Conservation (phyloP, 2,797 vertebrate species). For the Typhlichthys subterraneus region DNA sequence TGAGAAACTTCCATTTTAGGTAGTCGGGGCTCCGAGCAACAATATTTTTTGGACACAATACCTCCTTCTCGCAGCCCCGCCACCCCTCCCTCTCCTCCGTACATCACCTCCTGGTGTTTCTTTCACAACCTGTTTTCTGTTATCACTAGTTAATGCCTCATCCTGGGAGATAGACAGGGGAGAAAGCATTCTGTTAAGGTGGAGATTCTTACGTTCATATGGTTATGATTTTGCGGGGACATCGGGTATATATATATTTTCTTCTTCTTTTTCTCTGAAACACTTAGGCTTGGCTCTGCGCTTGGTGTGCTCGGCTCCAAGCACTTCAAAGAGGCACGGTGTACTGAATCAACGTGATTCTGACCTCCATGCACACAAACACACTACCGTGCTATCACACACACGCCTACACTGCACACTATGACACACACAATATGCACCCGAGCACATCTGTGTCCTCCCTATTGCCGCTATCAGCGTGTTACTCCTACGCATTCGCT, state of each 20-base stretch:
- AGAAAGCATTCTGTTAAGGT: constrained; percentile 82
- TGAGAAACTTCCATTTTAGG: constrained; percentile 95
- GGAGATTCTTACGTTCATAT: constrained; percentile 92
- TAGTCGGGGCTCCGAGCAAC: constrained; percentile 72
- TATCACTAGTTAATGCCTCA: constrained; percentile 96
- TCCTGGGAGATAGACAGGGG: constrained; percentile 81
- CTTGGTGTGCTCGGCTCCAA: constrained; percentile 84
- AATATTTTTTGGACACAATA: constrained; percentile 83
- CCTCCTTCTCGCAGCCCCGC: constrained; percentile 68
- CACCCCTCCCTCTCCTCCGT: constrained; percentile 52
- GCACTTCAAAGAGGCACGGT: constrained; percentile 94
- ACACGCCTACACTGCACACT: constrained; percentile 5
- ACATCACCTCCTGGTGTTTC: constrained; percentile 68
- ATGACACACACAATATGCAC: not conserved
- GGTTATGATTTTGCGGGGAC: constrained; percentile 96
- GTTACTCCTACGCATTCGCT: constrained; percentile 47
- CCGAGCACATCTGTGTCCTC: constrained; percentile 32
- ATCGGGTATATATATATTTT: constrained; percentile 85
- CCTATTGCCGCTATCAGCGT: constrained; percentile 48
- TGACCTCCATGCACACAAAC: constrained; percentile 69
- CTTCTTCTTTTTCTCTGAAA: constrained; percentile 65
- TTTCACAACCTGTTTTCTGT: constrained; percentile 93
- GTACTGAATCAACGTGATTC: constrained; percentile 97
- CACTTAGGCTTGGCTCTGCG: constrained; percentile 84
- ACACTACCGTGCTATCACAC: constrained; percentile 48